These are phyloP conservation scores for Hyppa rectilinea DNA, from an alignment of 2,888 invertebrate species.

Conservation along the genomic window DNA sequence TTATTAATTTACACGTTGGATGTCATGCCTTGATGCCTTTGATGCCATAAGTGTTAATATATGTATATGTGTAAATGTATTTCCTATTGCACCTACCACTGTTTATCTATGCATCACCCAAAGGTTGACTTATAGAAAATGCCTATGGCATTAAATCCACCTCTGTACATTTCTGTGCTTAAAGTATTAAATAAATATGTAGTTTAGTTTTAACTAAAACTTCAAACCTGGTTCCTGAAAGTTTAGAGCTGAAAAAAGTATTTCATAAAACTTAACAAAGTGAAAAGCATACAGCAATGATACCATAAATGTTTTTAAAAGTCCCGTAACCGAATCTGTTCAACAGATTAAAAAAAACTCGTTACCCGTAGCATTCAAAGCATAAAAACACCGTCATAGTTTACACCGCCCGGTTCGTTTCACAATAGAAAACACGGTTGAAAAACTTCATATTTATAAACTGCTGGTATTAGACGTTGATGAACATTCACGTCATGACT, in stretches of 20 bases:
- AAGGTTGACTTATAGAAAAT: no score
- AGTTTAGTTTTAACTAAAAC: not conserved
- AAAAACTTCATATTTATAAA: conserved; percentile 53
- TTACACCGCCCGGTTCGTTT: conserved; percentile 20
- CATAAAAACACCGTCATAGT: conserved; percentile 1
- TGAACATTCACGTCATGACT: conserved; percentile 41
- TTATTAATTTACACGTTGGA: no score
- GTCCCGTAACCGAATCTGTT: not conserved
- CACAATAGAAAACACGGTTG: conserved; percentile 33
- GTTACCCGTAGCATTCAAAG: not conserved
- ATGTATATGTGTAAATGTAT: no score
- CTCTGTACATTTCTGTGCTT: no score
- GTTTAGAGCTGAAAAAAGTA: not conserved
- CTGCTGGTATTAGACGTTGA: conserved; percentile 51
- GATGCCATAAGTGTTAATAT: no score
- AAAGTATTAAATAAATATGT: no score
- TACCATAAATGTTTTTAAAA: not conserved
- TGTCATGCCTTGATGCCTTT: no score
- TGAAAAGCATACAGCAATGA: not conserved
- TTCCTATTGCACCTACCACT: no score
- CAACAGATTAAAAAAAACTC: not conserved
- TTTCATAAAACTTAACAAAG: not conserved
- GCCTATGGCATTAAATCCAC: no score
- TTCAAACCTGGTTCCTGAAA: not conserved
- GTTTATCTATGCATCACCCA: no score